Percentiles rank a stretch among this genome's conserved stretches.
These are phyloP conservation scores for Andrena haemorrhoa DNA, from an alignment of 2,888 invertebrate species.

Conservation along the genomic window DNA sequence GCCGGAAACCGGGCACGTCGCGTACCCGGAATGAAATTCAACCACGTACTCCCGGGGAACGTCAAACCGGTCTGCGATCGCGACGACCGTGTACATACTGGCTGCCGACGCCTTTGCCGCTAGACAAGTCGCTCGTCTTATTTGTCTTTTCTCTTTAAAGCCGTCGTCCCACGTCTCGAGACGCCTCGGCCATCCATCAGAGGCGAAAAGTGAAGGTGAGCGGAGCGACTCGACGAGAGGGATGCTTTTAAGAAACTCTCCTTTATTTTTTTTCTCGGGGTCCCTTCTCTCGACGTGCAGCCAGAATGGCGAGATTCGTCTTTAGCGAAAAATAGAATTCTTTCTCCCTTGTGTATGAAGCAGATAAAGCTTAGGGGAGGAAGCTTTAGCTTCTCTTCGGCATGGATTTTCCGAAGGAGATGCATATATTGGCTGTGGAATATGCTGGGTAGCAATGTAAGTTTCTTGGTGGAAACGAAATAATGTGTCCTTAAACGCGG, in stretches of 20 bases:
- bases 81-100: slow-evolving; percentile 37
- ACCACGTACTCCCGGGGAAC: slow-evolving; percentile 49
- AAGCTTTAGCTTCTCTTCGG: too few species aligned
- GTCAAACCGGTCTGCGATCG: slow-evolving; percentile 68
- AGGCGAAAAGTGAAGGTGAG: slow-evolving; percentile 23
- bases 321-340: not conserved
- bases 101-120: slow-evolving; percentile 65
- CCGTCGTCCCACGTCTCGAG: slow-evolving; percentile 46
- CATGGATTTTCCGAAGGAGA: too few species aligned
- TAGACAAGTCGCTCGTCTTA: slow-evolving; percentile 55
- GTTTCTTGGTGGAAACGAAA: too few species aligned
- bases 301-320: too few species aligned
- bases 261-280: too few species aligned
- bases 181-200: slow-evolving; percentile 29
- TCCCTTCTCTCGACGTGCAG: too few species aligned
- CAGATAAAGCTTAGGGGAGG: too few species aligned
- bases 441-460: too few species aligned
- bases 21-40: slow-evolving; percentile 64
- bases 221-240: not conserved
- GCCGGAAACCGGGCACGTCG: slow-evolving; percentile 68
- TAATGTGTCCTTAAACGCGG: too few species aligned
- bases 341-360: too few species aligned
- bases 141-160: slow-evolving; percentile 61
- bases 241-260: not conserved
- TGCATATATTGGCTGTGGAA: too few species aligned